These are phyloP conservation scores for Phortica variegata DNA, from an alignment of 1,140 invertebrate genomes.

Conservation along the genomic window DNA sequence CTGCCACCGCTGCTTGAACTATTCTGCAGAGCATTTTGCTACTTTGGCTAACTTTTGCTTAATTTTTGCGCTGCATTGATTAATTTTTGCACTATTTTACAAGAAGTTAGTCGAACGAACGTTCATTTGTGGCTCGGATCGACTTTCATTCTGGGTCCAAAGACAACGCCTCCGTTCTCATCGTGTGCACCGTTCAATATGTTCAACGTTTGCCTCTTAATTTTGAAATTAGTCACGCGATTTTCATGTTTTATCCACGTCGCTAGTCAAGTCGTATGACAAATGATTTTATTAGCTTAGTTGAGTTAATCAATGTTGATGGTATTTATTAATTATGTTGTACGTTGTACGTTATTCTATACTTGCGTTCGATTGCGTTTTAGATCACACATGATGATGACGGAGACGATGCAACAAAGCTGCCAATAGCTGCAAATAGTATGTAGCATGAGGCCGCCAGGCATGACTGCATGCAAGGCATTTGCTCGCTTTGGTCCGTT, in stretches of 20 bases:
- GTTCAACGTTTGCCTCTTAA: conserved; percentile 31
- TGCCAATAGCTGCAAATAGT: too few species aligned
- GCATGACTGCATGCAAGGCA: too few species aligned
- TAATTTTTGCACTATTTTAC: conserved; percentile 55
- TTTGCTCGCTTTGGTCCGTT: too few species aligned
- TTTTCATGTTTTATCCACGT: conserved; percentile 46
- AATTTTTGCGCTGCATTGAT: conserved; percentile 23
- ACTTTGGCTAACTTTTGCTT: conserved; percentile 1
- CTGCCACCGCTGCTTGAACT: conserved; percentile 10
- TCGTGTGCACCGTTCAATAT: conserved; percentile 30
- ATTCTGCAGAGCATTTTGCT: background rate
- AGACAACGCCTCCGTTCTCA: too few species aligned
- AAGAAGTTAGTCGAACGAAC: conserved; percentile 21
- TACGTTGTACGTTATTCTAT: conserved; percentile 19
- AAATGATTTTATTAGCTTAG: conserved; percentile 55
- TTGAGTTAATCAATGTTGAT: conserved; percentile 55
- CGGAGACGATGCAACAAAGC: too few species aligned
- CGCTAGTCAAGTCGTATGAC: conserved; percentile 47
- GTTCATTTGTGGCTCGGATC: conserved; percentile 19
- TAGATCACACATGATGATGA: conserved; percentile 28
- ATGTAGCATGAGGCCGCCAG: too few species aligned
- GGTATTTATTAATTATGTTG: conserved; percentile 55
- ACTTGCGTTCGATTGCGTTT: conserved; percentile 20
- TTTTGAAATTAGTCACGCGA: conserved; percentile 51
- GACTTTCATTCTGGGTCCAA: too few species aligned